Evolutionary conservation across 2,113 vertebrate genomes (phyloP).

Genomic region (Lethenteron camtschaticum): DNA sequence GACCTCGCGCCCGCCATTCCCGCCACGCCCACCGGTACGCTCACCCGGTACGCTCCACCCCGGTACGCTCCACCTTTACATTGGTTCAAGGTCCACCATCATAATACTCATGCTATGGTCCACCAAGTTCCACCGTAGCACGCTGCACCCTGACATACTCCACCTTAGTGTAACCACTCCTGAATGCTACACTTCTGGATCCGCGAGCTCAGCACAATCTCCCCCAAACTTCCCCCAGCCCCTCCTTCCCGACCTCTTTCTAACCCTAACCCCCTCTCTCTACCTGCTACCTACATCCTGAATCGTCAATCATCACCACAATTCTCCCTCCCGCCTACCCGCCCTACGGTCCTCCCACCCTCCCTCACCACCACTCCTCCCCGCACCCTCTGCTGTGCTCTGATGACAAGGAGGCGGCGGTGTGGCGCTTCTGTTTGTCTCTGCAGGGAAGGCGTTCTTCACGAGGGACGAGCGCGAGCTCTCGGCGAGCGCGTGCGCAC

Average conservation of each 20-base stretch:
- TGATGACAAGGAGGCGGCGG: no score
- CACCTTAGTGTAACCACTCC: background rate
- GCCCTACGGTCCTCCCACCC: background rate
- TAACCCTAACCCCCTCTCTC: background rate
- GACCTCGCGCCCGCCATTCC: background rate
- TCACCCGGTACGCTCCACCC: no score
- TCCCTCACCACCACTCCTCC: background rate
- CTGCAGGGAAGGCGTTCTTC: constrained; percentile 12
- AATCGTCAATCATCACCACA: background rate
- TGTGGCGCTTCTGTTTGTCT: constrained; percentile 14
- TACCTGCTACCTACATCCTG: background rate
- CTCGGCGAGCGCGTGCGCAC: background rate
- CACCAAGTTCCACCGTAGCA: no score
- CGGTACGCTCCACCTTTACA: no score
- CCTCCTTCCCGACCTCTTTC: background rate
- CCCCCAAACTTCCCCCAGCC: background rate
- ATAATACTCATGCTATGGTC: no score
- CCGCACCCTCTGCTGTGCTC: background rate
- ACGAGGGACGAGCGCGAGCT: constrained; percentile 1
- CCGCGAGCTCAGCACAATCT: background rate
- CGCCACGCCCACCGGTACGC: no score
- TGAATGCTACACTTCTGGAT: background rate
- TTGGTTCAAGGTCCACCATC: no score
- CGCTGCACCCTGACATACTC: background rate
- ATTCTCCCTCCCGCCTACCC: background rate